phyloP scores from a whole-genome alignment of 35 echinoderm and acorn worm species.

The Strongylocentrotus purpuratus region DNA sequence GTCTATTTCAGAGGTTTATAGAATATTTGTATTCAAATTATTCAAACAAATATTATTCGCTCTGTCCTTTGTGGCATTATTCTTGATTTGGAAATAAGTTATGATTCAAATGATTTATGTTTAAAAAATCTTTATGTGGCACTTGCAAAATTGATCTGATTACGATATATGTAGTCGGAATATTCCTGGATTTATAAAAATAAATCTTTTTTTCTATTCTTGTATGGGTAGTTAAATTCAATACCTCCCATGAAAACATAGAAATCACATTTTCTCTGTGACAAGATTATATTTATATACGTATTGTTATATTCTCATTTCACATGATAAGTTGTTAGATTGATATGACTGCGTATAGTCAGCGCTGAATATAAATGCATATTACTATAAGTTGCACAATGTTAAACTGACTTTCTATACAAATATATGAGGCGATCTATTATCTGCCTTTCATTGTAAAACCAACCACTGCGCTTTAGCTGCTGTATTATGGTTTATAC shows the following conservation, averaged over 20 bases:
- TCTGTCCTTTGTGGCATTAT: neutral
- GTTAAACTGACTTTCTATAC: neutral
- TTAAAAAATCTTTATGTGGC: neutral
- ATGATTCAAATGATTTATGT: neutral
- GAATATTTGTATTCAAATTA: conserved; percentile 15
- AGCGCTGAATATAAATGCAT: neutral
- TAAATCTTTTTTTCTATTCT: neutral
- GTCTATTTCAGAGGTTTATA: neutral
- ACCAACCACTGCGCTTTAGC: neutral
- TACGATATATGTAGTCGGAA: neutral
- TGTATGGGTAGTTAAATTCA: neutral
- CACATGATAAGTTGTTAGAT: neutral
- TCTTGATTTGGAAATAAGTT: neutral
- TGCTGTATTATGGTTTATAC: neutral
- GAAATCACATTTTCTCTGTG: neutral
- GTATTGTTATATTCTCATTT: neutral
- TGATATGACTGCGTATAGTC: neutral
- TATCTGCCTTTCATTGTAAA: neutral
- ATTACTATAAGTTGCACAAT: neutral
- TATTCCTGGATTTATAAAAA: neutral
- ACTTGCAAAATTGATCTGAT: neutral
- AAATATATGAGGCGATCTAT: neutral
- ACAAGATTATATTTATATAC: neutral
- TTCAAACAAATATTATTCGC: neutral
- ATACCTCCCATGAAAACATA: neutral